A percentile compares a stretch with the other conserved stretches of the same genome.
Conservation (phyloP, 2,797 vertebrate species). For the Siniperca obscura region DNA sequence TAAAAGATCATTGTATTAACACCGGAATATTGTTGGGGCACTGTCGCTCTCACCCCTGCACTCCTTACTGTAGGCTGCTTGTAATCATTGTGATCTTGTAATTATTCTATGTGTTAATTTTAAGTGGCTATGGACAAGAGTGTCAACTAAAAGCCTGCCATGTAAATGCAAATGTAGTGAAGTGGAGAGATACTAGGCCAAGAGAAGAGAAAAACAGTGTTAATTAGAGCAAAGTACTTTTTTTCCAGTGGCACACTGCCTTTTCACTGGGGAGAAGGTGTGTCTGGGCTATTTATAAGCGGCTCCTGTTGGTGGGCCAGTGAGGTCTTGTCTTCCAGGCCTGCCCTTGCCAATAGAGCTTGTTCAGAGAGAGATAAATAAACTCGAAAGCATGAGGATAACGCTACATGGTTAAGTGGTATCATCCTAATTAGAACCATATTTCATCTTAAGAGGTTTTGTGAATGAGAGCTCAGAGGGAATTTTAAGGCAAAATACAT, state of each 20-base stretch:
- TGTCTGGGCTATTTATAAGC: conserved; percentile 69
- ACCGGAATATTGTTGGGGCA: neutral
- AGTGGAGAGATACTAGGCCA: conserved; percentile 43
- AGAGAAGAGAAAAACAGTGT: conserved; percentile 41
- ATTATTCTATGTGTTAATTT: conserved; percentile 38
- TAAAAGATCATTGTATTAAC: neutral
- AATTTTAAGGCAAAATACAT: conserved; percentile 30
- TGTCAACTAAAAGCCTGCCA: conserved; percentile 33
- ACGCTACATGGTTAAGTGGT: neutral
- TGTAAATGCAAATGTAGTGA: conserved; percentile 54
- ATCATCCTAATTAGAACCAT: conserved; percentile 37
- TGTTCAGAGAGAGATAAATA: conserved; percentile 25
- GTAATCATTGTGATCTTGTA: conserved; percentile 23
- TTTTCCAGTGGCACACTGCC: conserved; percentile 26
- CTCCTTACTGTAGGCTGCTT: neutral
- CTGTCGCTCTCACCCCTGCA: conserved; percentile 9
- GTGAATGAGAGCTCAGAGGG: conserved; percentile 27
- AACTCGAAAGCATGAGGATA: conserved; percentile 15
- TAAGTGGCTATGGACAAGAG: conserved; percentile 39
- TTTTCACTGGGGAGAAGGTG: conserved; percentile 62
- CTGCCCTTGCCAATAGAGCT: conserved; percentile 10
- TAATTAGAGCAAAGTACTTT: conserved; percentile 66
- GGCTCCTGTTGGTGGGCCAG: conserved; percentile 44
- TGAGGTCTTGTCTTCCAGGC: conserved; percentile 50
- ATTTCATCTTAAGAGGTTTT: conserved; percentile 32